These are phyloP conservation scores for Idaea aversata DNA, from an alignment of 2,888 invertebrate genomes.

Conservation along the genomic window DNA sequence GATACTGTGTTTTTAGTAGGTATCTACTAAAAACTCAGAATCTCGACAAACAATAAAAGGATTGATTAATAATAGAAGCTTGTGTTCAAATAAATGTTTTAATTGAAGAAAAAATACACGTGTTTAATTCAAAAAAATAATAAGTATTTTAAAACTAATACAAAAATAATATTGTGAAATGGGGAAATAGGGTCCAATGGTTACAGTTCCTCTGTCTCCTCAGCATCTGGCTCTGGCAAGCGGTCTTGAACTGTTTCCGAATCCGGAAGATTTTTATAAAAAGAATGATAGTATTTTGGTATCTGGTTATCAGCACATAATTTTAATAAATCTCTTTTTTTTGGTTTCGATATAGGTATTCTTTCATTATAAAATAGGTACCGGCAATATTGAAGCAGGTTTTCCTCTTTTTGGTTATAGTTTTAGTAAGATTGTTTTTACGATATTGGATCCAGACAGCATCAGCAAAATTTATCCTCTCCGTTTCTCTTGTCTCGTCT, in stretches of 20 bases:
- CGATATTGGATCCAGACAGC: constrained; percentile 19
- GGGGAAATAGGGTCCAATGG: too few species aligned
- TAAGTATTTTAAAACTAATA: too few species aligned
- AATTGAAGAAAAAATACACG: too few species aligned
- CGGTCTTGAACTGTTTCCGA: constrained; percentile 7
- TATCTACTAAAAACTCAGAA: too few species aligned
- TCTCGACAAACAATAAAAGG: too few species aligned
- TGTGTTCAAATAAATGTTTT: too few species aligned
- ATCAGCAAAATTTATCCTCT: constrained; percentile 11
- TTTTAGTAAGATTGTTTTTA: constrained; percentile 11
- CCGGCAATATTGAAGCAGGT: constrained; percentile 3
- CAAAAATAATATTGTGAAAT: too few species aligned
- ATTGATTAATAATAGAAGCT: too few species aligned
- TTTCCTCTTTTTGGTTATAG: constrained; percentile 7
- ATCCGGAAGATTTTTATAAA: constrained; percentile 10
- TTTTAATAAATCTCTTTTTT: constrained; percentile 12
- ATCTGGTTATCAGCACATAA: constrained; percentile 8
- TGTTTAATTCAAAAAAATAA: too few species aligned
- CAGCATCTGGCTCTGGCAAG: constrained; percentile 10
- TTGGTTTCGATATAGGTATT: constrained; percentile 4
- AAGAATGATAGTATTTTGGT: constrained; percentile 10
- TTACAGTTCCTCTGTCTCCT: constrained; percentile 7
- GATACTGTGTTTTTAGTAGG: too few species aligned
- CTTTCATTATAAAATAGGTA: constrained; percentile 5
- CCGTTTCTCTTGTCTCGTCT: constrained; percentile 5